Conservation (phyloP, 2,113 vertebrate genomes). For the Addax nasomaculatus region DNA sequence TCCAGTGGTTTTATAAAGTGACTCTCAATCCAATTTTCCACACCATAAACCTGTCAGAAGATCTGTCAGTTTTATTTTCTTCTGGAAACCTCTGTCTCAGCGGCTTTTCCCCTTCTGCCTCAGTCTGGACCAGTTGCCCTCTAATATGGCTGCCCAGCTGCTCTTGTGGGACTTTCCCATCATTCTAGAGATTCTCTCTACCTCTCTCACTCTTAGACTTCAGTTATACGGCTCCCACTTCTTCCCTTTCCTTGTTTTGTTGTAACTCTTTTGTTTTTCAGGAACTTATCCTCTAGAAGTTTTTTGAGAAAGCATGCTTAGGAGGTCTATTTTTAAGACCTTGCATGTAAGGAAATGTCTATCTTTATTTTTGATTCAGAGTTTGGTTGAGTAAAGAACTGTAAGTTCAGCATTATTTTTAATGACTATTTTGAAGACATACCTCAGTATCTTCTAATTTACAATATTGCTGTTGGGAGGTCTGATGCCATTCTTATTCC, state of each 20-base stretch:
- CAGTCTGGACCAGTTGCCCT: not conserved
- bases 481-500: not conserved
- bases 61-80: slow-evolving; percentile 23
- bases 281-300: not conserved
- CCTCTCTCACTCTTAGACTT: not conserved
- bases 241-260: not conserved
- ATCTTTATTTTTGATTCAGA: not conserved
- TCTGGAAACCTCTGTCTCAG: not conserved
- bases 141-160: not conserved
- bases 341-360: not conserved
- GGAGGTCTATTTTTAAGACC: not conserved
- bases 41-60: not conserved
- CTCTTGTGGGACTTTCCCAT: not conserved
- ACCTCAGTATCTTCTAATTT: not conserved
- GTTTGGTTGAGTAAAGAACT: not conserved
- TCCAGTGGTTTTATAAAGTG: slow-evolving; percentile 17
- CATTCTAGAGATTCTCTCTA: not conserved
- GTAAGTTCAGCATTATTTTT: not conserved
- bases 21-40: not conserved
- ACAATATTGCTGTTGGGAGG: not conserved
- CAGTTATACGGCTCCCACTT: not conserved
- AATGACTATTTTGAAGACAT: not conserved
- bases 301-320: not conserved
- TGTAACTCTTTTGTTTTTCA: not conserved
- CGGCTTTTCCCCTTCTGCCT: not conserved